phyloP scores from a whole-genome alignment of 2,797 vertebrate species.

The Babyrousa celebensis region DNA sequence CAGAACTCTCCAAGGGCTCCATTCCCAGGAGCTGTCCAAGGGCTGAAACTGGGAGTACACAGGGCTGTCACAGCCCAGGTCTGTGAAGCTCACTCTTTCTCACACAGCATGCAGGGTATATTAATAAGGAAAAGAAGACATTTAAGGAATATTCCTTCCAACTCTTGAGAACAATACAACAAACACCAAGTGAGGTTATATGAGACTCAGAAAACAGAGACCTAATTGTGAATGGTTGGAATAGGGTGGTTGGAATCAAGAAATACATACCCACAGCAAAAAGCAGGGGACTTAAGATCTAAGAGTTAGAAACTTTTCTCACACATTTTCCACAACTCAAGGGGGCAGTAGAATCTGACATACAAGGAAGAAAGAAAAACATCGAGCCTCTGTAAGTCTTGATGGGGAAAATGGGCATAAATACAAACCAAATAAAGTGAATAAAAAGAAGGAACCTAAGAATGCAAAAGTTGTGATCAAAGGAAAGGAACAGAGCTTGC shows the following conservation, averaged over 20 bases:
- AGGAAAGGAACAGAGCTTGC: background rate
- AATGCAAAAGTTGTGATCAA: background rate
- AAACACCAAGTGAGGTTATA: background rate
- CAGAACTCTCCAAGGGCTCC: fast-evolving
- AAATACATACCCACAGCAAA: background rate
- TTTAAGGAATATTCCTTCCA: too few species aligned
- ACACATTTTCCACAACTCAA: background rate
- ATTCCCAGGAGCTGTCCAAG: background rate
- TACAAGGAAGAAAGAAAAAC: background rate
- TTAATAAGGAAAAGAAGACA: fast-evolving
- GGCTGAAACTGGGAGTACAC: background rate
- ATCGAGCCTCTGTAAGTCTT: fast-evolving
- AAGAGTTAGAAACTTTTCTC: background rate
- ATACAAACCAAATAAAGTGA: too few species aligned
- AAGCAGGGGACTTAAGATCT: too few species aligned
- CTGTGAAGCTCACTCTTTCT: fast-evolving
- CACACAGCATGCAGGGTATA: fast-evolving
- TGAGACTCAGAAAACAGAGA: background rate
- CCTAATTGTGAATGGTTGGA: too few species aligned
- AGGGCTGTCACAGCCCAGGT: too few species aligned
- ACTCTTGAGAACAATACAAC: too few species aligned
- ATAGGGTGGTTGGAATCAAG: too few species aligned
- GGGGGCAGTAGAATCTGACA: too few species aligned
- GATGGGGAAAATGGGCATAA: background rate
- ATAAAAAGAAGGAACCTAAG: background rate